Evolutionary conservation across 2,797 vertebrate species (phyloP).

Genomic region (Notamacropus eugenii): DNA sequence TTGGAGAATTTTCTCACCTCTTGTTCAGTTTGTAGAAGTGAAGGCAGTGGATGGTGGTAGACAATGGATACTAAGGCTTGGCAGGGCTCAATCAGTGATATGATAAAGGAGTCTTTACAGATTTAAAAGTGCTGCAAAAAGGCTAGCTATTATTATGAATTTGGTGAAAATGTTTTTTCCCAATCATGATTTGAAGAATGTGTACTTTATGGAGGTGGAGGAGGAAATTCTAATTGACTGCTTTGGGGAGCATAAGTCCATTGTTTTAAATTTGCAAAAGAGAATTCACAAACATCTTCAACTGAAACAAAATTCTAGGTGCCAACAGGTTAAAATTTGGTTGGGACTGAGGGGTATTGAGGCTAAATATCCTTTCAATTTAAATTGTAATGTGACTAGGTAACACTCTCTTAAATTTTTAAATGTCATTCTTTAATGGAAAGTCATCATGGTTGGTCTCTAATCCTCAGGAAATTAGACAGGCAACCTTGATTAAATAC

Average conservation of each 20-base stretch:
- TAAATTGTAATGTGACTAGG: neutral
- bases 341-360: neutral
- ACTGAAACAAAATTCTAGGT: neutral
- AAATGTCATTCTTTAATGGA: slow-evolving; percentile 7
- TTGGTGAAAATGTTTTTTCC: neutral
- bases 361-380: neutral
- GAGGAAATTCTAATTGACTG: neutral
- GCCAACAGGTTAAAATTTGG: neutral
- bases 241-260: neutral
- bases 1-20: neutral
- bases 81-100: neutral
- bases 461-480: neutral
- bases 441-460: neutral
- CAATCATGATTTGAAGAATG: neutral
- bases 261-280: neutral
- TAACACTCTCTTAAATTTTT: neutral
- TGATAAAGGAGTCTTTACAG: neutral
- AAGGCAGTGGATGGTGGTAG: neutral
- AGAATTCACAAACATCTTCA: neutral
- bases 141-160: neutral
- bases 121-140: neutral
- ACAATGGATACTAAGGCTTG: neutral
- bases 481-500: neutral
- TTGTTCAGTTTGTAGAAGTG: neutral
- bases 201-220: neutral